Percentiles rank a stretch among this genome's conserved stretches.
Evolutionary conservation across 2,888 invertebrate genomes (phyloP).

Genomic region (Athalia circularis): DNA sequence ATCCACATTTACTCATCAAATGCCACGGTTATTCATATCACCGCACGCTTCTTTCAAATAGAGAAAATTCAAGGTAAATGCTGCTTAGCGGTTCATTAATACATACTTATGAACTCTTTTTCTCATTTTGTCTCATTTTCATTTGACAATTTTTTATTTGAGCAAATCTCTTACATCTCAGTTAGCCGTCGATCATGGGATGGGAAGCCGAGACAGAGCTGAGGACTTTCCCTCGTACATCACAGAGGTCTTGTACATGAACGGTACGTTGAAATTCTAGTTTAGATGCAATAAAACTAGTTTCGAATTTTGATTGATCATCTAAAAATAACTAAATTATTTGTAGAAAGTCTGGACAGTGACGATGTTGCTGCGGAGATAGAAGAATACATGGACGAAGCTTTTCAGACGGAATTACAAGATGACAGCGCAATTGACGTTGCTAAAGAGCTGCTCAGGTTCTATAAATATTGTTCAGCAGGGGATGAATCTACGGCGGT

Average conservation of each 20-base stretch:
- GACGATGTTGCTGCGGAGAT: conserved; percentile 64
- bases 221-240: conserved; percentile 63
- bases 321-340: background rate
- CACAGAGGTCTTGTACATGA: conserved; percentile 64
- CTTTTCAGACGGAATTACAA: conserved; percentile 65
- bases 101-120: background rate
- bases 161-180: conserved; percentile 46
- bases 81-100: no score
- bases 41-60: background rate
- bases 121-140: background rate
- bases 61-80: no score
- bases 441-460: conserved; percentile 65
- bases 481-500: conserved; percentile 56
- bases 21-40: background rate
- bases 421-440: conserved; percentile 67
- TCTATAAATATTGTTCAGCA: conserved; percentile 60
- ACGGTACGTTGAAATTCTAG: conserved; percentile 58
- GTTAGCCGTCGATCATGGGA: conserved; percentile 68
- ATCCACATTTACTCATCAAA: background rate
- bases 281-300: no score
- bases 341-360: conserved; percentile 60
- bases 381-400: conserved; percentile 66
- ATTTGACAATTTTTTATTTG: background rate
- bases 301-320: background rate
- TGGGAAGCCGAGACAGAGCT: conserved; percentile 64